phyloP scores from a whole-genome alignment of 2,113 vertebrate species.

The Oreochromis niloticus region DNA sequence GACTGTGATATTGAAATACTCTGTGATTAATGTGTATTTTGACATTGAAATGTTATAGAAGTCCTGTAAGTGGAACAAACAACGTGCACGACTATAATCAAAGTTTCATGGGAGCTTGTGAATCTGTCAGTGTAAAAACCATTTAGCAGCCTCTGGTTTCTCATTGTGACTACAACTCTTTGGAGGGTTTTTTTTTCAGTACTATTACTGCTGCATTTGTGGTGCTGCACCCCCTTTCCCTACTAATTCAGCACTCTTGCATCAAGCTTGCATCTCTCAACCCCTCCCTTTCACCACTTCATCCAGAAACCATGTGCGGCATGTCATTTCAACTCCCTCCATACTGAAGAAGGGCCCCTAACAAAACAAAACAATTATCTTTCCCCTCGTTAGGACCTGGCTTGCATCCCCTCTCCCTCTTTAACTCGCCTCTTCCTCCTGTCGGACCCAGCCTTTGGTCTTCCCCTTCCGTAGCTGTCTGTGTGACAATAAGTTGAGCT shows the following conservation, averaged over 20 bases:
- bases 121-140: neutral
- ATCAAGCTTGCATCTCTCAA: neutral
- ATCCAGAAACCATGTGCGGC: constrained; percentile 57
- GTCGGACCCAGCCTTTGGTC: constrained; percentile 14
- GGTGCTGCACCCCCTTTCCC: neutral
- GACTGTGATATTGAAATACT: constrained; percentile 6
- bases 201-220: neutral
- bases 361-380: constrained; percentile 70
- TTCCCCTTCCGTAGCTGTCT: constrained; percentile 6
- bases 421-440: constrained; percentile 16
- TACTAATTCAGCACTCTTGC: neutral
- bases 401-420: constrained; percentile 41
- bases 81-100: neutral
- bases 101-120: constrained; percentile 24
- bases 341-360: constrained; percentile 42
- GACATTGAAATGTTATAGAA: constrained; percentile 27
- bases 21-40: constrained; percentile 43
- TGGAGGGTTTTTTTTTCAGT: neutral
- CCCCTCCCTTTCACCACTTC: constrained; percentile 11
- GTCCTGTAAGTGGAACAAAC: constrained; percentile 2
- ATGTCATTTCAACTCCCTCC: constrained; percentile 57
- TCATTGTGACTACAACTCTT: neutral
- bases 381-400: constrained; percentile 58
- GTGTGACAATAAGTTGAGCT: constrained; percentile 51
- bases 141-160: neutral